Percentiles rank a stretch among this genome's conserved stretches.
Conservation (phyloP, 2,797 vertebrate genomes). For the Pangasius sanitwongsei region DNA sequence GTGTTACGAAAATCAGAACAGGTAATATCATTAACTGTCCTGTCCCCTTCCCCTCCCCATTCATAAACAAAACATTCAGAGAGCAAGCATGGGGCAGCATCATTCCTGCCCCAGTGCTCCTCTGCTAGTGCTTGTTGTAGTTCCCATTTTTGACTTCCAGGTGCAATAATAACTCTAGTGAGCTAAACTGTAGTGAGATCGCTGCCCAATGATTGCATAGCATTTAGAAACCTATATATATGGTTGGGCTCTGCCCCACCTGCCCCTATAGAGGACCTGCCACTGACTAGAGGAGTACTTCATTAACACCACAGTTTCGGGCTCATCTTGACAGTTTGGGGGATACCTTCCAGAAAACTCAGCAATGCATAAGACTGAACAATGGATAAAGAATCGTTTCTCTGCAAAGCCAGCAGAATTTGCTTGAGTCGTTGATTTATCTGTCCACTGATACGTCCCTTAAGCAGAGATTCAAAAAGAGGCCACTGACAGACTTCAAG, state of each 20-base stretch:
- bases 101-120: too few relatives aligned
- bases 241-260: too few relatives aligned
- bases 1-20: too few relatives aligned
- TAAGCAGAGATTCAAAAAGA: not conserved
- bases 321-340: not conserved
- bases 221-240: not conserved
- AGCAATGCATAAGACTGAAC: not conserved
- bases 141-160: not conserved
- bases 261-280: not conserved
- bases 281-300: not conserved
- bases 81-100: too few relatives aligned
- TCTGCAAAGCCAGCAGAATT: slow-evolving; percentile 7
- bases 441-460: slow-evolving; percentile 25
- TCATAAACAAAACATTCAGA: too few relatives aligned
- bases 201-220: not conserved
- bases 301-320: not conserved
- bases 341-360: not conserved
- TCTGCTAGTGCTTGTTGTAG: not conserved
- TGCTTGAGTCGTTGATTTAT: slow-evolving; percentile 1
- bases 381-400: not conserved
- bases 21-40: too few relatives aligned
- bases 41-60: too few relatives aligned
- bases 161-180: not conserved
- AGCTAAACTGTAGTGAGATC: not conserved
- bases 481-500: not conserved